Percentiles rank a stretch among this genome's conserved stretches.
These are phyloP conservation scores for Calliopsis andreniformis DNA, from an alignment of 1,140 invertebrate genomes.

Conservation along the genomic window DNA sequence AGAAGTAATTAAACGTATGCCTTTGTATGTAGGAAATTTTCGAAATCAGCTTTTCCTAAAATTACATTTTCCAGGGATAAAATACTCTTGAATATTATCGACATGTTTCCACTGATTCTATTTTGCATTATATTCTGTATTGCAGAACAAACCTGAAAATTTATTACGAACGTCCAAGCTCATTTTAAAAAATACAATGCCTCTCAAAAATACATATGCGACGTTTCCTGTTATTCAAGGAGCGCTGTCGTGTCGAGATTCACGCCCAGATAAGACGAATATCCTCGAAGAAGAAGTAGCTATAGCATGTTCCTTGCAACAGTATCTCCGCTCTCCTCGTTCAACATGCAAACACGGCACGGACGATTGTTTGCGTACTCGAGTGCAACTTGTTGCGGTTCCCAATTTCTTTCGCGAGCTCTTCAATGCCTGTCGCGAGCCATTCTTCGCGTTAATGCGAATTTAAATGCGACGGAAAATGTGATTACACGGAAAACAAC, in stretches of 20 bases:
- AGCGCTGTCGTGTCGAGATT: not conserved
- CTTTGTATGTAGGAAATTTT: too few relatives aligned
- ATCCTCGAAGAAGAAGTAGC: slow-evolving; percentile 8
- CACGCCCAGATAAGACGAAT: not conserved
- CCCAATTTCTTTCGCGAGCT: slow-evolving; percentile 48
- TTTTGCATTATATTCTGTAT: too few relatives aligned
- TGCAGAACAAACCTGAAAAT: too few relatives aligned
- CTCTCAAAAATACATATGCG: too few relatives aligned
- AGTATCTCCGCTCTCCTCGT: slow-evolving; percentile 20
- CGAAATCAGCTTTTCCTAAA: too few relatives aligned
- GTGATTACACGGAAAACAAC: slow-evolving; percentile 12
- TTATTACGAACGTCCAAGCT: too few relatives aligned
- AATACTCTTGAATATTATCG: too few relatives aligned
- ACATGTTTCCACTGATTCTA: too few relatives aligned
- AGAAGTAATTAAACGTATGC: too few relatives aligned
- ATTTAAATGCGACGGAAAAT: slow-evolving; percentile 14
- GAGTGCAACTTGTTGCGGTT: slow-evolving; percentile 49
- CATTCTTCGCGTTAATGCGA: slow-evolving; percentile 36
- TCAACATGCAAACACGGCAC: slow-evolving; percentile 42
- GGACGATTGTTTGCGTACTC: slow-evolving; percentile 44
- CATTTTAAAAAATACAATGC: too few relatives aligned
- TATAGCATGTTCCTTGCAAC: slow-evolving; percentile 25
- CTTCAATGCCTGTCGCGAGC: slow-evolving; percentile 31
- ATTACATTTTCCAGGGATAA: too few relatives aligned
- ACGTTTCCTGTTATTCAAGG: too few relatives aligned